Conservation (phyloP, 2,888 invertebrate species). For the Thyatira batis region DNA sequence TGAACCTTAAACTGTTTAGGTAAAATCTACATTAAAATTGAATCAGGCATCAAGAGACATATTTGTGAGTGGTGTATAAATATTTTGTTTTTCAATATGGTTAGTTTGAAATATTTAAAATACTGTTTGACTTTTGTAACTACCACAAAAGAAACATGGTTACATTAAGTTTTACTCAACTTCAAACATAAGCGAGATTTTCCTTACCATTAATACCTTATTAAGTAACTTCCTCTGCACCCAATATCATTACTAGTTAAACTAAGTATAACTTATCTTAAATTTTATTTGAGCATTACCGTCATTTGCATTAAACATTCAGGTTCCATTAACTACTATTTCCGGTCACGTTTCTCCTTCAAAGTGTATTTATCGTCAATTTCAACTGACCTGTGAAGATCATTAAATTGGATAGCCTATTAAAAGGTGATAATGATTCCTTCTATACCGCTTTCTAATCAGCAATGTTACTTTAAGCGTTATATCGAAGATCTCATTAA, state of each 20-base stretch:
- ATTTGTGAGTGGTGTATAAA: too few species aligned
- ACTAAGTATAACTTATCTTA: neutral
- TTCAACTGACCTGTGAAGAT: slow-evolving; percentile 5
- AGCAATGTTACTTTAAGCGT: slow-evolving; percentile 16
- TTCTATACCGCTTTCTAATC: slow-evolving; percentile 12
- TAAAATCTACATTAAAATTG: too few species aligned
- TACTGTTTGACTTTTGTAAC: too few species aligned
- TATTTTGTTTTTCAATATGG: too few species aligned
- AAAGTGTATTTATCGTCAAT: neutral
- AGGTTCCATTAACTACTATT: neutral
- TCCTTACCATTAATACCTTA: too few species aligned
- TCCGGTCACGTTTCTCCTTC: neutral
- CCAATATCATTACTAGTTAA: neutral
- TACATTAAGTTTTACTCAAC: too few species aligned
- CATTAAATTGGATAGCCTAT: slow-evolving; percentile 20
- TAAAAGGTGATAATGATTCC: slow-evolving; percentile 22
- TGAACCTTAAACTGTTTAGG: too few species aligned
- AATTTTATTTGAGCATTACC: neutral
- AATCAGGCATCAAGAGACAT: too few species aligned
- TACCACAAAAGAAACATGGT: too few species aligned
- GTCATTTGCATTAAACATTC: neutral
- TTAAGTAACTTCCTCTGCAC: neutral
- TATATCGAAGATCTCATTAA: slow-evolving; percentile 47
- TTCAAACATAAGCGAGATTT: too few species aligned
- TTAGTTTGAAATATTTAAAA: too few species aligned